Evolutionary conservation across 2,113 vertebrate genomes (phyloP).

Genomic region (Panthera tigris): DNA sequence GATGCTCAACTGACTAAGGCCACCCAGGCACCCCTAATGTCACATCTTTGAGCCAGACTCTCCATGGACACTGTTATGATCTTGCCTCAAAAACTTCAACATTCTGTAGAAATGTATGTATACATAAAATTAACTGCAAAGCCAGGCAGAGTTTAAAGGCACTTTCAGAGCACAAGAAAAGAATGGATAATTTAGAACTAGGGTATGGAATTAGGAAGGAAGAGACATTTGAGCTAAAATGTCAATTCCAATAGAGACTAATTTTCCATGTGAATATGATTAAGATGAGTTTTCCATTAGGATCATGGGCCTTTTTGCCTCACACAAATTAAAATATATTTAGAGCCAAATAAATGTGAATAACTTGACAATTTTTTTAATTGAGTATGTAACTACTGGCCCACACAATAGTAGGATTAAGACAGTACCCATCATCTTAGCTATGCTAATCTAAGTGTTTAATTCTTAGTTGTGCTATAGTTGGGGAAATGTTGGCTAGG

Average conservation of each 20-base stretch:
- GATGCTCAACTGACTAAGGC: too few relatives aligned
- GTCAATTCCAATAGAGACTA: neutral
- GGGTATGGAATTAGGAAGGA: neutral
- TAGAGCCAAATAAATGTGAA: neutral
- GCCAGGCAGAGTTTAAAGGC: neutral
- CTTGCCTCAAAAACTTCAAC: constrained; percentile 23
- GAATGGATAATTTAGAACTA: neutral
- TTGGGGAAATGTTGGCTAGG: neutral
- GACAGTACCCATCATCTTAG: neutral
- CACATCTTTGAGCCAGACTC: neutral
- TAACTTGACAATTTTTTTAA: neutral
- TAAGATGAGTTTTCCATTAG: constrained; percentile 1
- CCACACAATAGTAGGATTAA: neutral
- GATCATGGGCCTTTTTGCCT: neutral
- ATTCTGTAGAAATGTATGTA: neutral
- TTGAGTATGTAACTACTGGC: neutral
- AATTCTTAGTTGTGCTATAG: neutral
- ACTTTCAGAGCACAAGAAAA: neutral
- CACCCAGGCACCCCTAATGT: neutral
- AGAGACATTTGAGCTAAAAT: neutral
- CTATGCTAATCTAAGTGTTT: neutral
- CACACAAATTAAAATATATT: constrained; percentile 1
- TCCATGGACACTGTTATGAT: neutral
- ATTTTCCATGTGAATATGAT: neutral
- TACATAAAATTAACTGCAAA: neutral